Evolutionary conservation across 2,113 vertebrate genomes (phyloP).

Genomic region (Syrrhaptes paradoxus): DNA sequence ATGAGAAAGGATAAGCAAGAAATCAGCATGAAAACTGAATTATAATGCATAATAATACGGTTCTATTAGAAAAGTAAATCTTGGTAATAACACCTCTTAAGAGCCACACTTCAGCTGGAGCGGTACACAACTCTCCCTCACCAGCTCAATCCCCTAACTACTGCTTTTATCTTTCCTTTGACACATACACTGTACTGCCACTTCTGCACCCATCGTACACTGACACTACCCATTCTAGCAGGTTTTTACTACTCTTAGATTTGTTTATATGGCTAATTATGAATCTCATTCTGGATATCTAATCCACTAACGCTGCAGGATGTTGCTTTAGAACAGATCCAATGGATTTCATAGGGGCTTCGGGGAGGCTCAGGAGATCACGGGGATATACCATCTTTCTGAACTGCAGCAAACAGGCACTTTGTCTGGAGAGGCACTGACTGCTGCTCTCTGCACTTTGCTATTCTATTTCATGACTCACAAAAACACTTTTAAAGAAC

Average conservation of each 20-base stretch:
- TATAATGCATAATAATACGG: not conserved
- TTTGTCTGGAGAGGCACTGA: not conserved
- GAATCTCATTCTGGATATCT: not conserved
- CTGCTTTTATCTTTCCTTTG: not conserved
- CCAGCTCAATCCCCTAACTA: not conserved
- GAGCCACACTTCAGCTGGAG: not conserved
- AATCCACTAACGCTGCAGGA: not conserved
- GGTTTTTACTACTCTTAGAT: not conserved
- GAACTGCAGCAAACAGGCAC: not conserved
- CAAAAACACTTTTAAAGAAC: not conserved
- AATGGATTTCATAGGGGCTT: not conserved
- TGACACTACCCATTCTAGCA: not conserved
- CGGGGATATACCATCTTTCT: not conserved
- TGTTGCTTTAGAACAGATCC: not conserved
- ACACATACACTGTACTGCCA: not conserved
- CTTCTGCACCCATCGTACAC: fast-evolving
- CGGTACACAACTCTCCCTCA: not conserved
- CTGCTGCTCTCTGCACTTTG: not conserved
- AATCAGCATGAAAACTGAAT: not conserved
- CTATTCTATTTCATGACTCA: not conserved
- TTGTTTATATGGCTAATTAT: not conserved
- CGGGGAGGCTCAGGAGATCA: not conserved
- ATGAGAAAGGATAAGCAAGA: not conserved
- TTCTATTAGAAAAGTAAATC: not conserved
- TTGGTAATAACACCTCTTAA: not conserved